Evolutionary conservation across 2,797 vertebrate genomes (phyloP).

Genomic region (Lacerta bilineata): DNA sequence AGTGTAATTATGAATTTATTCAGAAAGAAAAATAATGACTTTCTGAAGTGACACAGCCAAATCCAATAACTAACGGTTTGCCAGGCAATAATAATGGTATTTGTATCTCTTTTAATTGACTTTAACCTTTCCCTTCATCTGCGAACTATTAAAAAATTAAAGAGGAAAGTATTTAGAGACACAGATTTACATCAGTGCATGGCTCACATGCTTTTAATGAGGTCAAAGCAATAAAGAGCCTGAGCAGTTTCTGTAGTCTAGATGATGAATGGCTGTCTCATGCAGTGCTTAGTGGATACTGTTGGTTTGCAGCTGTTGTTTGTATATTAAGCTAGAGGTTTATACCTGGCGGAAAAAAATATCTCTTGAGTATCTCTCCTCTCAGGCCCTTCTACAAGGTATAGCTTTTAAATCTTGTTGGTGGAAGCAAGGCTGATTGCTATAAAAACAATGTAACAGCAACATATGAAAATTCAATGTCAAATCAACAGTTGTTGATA

Average conservation of each 20-base stretch:
- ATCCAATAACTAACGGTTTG: slow-evolving; percentile 74
- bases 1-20: slow-evolving; percentile 72
- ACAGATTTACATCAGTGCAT: slow-evolving; percentile 72
- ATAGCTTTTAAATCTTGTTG: slow-evolving; percentile 2
- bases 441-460: background rate
- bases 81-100: slow-evolving; percentile 74
- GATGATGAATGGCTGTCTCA: slow-evolving; percentile 69
- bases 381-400: background rate
- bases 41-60: slow-evolving; percentile 70
- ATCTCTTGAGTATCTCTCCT: background rate
- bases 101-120: slow-evolving; percentile 78
- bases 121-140: slow-evolving; percentile 79
- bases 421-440: background rate
- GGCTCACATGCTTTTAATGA: slow-evolving; percentile 79
- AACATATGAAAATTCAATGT: background rate
- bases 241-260: slow-evolving; percentile 66
- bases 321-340: slow-evolving; percentile 52
- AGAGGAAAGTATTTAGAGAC: slow-evolving; percentile 76
- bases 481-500: background rate
- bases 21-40: slow-evolving; percentile 69
- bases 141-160: slow-evolving; percentile 79
- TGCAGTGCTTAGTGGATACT: slow-evolving; percentile 45
- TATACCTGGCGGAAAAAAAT: background rate
- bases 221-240: slow-evolving; percentile 78
- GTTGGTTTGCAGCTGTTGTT: slow-evolving; percentile 33